Base-by-base conservation (phyloP, 2,797 vertebrate genomes). In the Diglossa cyanea region DNA sequence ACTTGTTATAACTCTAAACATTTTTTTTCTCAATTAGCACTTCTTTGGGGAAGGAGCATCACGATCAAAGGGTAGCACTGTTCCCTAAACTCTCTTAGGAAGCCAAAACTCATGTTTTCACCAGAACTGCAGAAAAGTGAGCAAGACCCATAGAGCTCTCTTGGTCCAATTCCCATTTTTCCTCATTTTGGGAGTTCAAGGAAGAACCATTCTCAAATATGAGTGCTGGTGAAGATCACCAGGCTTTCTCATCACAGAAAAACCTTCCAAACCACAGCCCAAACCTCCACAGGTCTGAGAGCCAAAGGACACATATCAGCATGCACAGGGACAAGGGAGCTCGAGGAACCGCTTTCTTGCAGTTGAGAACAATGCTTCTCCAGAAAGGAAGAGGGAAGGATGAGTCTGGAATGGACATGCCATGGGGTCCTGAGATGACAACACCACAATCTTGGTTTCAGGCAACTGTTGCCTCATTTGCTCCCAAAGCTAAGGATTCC, bases 351-450 rank as follows among this genome's bases (percentile, higher is more conserved):
- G 26, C 44, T 89, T 55, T 48, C 44, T 44, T 82, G 67, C 63
- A 60, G 19, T 18, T 79, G 42, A 79, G 48, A 86, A 93, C 40
- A 88, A 84, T 40, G 47, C 18, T 55, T 90, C 30, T 89, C 74
- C 66, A 79, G 80, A 72, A 86, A 83, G 82, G 72, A 28, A 86
- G 30, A 8, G 25, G 17, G 37, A 92, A 76, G 47, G 12, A 44
- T 72, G 11, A 58, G 12, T 18, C 37, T 62, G 62, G 70, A 91
- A 83, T 57, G 39, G 42, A 72, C 76, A 75, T 90, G 54, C 86
- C 83, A 61, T 7, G n/a, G 76, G 21, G 33, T 90, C 50, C 68
- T 86, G 42, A 90, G 83, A 95, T 86, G 88, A 88, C 82, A 91
- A 84, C 82, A 91, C 20, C 55, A 68, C 45, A 86, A 4, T 88